Evolutionary conservation across 2,113 vertebrate species (phyloP).

Genomic region (Limanda limanda): DNA sequence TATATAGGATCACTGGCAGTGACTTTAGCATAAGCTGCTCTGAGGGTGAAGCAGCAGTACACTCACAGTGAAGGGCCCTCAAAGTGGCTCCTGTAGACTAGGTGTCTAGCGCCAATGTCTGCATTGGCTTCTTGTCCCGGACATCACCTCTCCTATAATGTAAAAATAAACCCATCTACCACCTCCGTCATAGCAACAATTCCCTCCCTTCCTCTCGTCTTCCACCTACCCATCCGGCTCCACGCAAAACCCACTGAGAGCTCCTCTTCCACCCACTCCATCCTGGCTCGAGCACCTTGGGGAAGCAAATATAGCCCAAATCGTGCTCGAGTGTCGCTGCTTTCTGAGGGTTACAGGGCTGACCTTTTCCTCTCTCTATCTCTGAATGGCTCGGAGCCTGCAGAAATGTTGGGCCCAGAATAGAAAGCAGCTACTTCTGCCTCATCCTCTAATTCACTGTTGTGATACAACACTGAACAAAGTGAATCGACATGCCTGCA

Average conservation of each 20-base stretch:
- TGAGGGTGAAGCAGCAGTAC: background rate
- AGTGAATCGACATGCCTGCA: constrained; percentile 56
- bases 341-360: constrained; percentile 28
- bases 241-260: constrained; percentile 42
- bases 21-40: background rate
- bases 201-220: constrained; percentile 25
- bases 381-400: constrained; percentile 42
- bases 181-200: constrained; percentile 20
- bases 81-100: constrained; percentile 8
- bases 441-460: constrained; percentile 20
- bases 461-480: constrained; percentile 32
- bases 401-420: constrained; percentile 53
- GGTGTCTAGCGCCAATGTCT: constrained; percentile 17
- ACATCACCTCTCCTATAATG: constrained; percentile 20
- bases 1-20: too few relatives aligned
- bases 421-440: constrained; percentile 55
- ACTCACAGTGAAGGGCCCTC: background rate
- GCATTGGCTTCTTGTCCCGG: constrained; percentile 26
- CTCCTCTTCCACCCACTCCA: constrained; percentile 62
- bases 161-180: constrained; percentile 59
- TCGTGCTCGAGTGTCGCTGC: constrained; percentile 42
- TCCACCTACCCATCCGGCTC: constrained; percentile 48
- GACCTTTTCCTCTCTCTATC: constrained; percentile 45
- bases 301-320: background rate
- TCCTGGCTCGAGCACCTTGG: background rate